Evolutionary conservation across 2,888 invertebrate genomes (phyloP), one percentile per base, ranked within the genome.

Genomic region (Leptinotarsa juncta): DNA sequence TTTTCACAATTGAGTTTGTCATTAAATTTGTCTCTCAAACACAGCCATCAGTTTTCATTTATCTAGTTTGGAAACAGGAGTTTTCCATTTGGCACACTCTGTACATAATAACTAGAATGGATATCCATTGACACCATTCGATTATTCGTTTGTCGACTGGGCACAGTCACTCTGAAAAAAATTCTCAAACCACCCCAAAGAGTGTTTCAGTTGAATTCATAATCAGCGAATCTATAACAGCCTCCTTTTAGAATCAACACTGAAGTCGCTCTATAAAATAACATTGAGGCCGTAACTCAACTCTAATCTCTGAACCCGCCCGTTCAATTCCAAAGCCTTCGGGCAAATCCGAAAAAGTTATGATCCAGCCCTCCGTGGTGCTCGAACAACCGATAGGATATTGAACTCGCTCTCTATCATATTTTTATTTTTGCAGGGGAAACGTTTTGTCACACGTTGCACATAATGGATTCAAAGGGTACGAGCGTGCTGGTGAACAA

Each of bases 401-500:
- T 72, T 66, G 65, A 65, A 71, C 65, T 65, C 32, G 42, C 10
- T 71, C 71, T 65, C 49, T 51, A 50, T 65, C 70, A 70, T 70
- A 50, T 65, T 65, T 65, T 65, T 71, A 71, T 78, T 72, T 81
- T 84, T 73, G 4, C 85, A 88, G 91, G 90, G 77, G 89, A 90
- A 84, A 91, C 91, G 80, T 92, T 91, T 85, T 92, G 91, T 83
- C 91, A 91, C 85, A 91, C 91, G 57, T 87, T 91, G 81, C 91
- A 92, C 86, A 90, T 92, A 83, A 90, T 92, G 90, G 91, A 91
- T 86, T 91, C 91, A 74, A 90, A 88, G 74, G 92, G 91, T n/a
- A 89, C 90, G 76, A 92, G 91, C 83, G 90, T 91, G 72, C 86
- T 91, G 84, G 92, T 92, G 78, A 91, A 91, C 87, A 92, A 92